These are phyloP conservation scores for Orchesellides sinensis DNA, from an alignment of 2,888 invertebrate genomes.

Conservation along the genomic window DNA sequence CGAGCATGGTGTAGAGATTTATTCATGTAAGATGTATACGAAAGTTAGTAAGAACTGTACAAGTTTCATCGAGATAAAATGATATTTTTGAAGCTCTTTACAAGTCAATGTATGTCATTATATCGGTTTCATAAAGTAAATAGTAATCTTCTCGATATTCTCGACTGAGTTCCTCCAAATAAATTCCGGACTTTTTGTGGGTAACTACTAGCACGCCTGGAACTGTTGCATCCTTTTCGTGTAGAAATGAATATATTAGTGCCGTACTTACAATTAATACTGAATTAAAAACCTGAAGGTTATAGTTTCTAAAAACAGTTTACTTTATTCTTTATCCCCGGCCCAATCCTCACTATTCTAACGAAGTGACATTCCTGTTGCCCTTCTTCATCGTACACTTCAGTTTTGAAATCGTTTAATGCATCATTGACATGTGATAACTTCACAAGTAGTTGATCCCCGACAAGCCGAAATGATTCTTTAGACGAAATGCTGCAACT, in stretches of 20 bases:
- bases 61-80: not conserved
- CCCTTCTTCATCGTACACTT: slow-evolving; percentile 55
- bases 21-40: no score
- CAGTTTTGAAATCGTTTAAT: slow-evolving; percentile 41
- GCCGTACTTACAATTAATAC: not conserved
- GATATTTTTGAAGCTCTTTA: slow-evolving; percentile 1
- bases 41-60: not conserved
- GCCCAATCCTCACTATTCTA: slow-evolving; percentile 53
- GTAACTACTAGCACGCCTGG: slow-evolving; percentile 49
- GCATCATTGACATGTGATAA: slow-evolving; percentile 59
- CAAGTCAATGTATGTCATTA: slow-evolving; percentile 53
- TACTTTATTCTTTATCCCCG: slow-evolving; percentile 38
- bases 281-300: not conserved
- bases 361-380: slow-evolving; percentile 61
- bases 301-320: not conserved
- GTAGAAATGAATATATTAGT: not conserved
- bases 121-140: slow-evolving; percentile 48
- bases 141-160: slow-evolving; percentile 55
- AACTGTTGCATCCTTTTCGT: slow-evolving; percentile 32
- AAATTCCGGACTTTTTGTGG: slow-evolving; percentile 25
- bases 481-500: slow-evolving; percentile 26
- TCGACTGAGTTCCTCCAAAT: slow-evolving; percentile 46
- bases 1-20: no score
- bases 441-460: slow-evolving; percentile 48
- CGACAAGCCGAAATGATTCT: slow-evolving; percentile 14